Evolutionary conservation across 2,888 invertebrate species (phyloP), one percentile per base, ranked within the genome.

Genomic region (Desoria tigrina): DNA sequence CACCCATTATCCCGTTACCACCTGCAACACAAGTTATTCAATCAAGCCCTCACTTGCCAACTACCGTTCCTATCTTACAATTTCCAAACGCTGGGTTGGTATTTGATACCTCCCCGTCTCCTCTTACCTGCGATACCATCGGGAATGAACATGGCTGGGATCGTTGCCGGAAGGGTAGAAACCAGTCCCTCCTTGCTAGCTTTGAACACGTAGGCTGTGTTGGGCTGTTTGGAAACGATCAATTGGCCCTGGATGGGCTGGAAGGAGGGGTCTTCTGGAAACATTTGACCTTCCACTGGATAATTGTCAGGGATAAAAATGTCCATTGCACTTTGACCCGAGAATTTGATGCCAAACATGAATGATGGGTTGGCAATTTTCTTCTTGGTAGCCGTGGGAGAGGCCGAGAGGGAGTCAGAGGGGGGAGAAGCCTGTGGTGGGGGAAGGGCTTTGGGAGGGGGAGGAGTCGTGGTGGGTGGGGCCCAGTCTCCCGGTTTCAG

Each of bases 401-500:
- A 7, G n/a, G 49, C 49, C 18, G 9, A 21, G 7, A 21, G n/a
- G 18, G 49, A 14, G 49, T 14, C 11, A 50, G 49, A 37, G 1
- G 51, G 14, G 21, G n/a, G 3, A 2, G 60, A 39, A 1, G 55
- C 32, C 32, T 7, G 6, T 7, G 32, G 32, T 7, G 6, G 4
- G 4, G 32, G 11, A 11, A 11, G 11, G 32, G 11, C 32, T 32
- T 11, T 32, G 32, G 11, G 4, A 11, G 54, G 21, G n/a, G 60
- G 49, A 14, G 56, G 39, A 7, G 11, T 32, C 6, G 32, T 32
- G 4, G 32, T 11, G 4, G 32, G 32, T 24, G 50, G 49, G 18
- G 39, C 59, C 63, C 63, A 66, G 16, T 66, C 59, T 2, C 55
- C 28, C 9, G 54, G 45, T 6, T 28, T 50, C 16, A 66, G 26